Percentiles rank a stretch among this genome's conserved stretches.
These are phyloP conservation scores for Netelia inedita DNA, from an alignment of 2,888 invertebrate genomes.

Conservation along the genomic window DNA sequence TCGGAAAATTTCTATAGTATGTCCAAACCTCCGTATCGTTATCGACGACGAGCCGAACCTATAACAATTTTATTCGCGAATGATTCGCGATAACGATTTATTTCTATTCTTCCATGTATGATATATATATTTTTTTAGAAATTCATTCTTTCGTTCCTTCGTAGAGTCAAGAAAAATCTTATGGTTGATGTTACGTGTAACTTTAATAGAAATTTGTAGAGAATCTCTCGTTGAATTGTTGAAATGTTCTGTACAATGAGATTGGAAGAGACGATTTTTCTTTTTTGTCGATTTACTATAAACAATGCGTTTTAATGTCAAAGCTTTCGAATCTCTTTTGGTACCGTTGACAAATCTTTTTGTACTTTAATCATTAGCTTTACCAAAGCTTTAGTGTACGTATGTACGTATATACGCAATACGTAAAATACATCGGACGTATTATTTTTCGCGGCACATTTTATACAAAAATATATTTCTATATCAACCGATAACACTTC, in stretches of 20 bases:
- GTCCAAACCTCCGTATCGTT: background rate
- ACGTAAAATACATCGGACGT: slow-evolving; percentile 14
- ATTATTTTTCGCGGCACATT: background rate
- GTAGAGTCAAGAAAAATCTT: background rate
- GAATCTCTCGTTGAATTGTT: background rate
- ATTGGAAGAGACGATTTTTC: background rate
- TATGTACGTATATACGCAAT: slow-evolving; percentile 30
- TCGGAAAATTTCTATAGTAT: slow-evolving; percentile 1
- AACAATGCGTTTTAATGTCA: slow-evolving; percentile 7
- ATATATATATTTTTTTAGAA: slow-evolving; percentile 1
- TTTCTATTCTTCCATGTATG: slow-evolving; percentile 45
- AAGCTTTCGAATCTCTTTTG: slow-evolving; percentile 28
- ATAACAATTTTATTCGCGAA: background rate
- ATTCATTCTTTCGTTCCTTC: background rate
- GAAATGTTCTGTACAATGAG: background rate
- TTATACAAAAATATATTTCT: background rate
- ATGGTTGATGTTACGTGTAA: background rate
- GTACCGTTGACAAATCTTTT: slow-evolving; percentile 29
- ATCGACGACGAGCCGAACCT: background rate
- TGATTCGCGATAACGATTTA: background rate
- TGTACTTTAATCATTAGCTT: slow-evolving; percentile 36
- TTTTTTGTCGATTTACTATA: background rate
- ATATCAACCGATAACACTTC: background rate
- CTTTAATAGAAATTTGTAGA: background rate
- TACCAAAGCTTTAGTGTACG: slow-evolving; percentile 65